Percentiles rank a stretch among this genome's conserved stretches.
Conservation (phyloP, 2,113 vertebrate species). For the Oncorhynchus masou region DNA sequence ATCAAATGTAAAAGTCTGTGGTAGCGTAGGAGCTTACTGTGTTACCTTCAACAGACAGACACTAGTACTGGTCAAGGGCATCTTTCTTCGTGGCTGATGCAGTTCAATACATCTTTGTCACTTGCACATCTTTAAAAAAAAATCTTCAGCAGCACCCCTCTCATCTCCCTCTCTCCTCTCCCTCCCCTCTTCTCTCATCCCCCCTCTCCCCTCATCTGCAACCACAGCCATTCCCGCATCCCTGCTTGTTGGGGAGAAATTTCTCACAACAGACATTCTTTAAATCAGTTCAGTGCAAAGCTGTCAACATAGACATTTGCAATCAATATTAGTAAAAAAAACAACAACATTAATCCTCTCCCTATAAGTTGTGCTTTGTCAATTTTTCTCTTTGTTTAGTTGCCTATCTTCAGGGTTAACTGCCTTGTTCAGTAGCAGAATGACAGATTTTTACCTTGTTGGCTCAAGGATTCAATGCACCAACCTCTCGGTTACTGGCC, state of each 20-base stretch:
- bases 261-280: slow-evolving; percentile 2
- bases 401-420: too few species aligned
- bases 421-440: too few species aligned
- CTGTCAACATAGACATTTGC: background rate
- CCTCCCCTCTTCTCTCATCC: background rate
- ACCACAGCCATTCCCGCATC: background rate
- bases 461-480: too few species aligned
- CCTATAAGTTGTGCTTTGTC: background rate
- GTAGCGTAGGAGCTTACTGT: background rate
- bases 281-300: background rate
- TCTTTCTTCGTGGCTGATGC: slow-evolving; percentile 42
- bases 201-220: background rate
- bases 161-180: background rate
- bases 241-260: background rate
- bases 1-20: slow-evolving; percentile 24
- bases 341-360: background rate
- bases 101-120: slow-evolving; percentile 43
- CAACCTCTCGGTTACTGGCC: too few species aligned
- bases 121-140: slow-evolving; percentile 17
- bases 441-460: too few species aligned
- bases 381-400: background rate
- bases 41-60: slow-evolving; percentile 33
- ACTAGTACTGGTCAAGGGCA: slow-evolving; percentile 49
- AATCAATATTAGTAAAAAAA: background rate
- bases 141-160: slow-evolving; percentile 17